Conservation (phyloP, 2,113 vertebrate species). For the Chlamydotis undulata region DNA sequence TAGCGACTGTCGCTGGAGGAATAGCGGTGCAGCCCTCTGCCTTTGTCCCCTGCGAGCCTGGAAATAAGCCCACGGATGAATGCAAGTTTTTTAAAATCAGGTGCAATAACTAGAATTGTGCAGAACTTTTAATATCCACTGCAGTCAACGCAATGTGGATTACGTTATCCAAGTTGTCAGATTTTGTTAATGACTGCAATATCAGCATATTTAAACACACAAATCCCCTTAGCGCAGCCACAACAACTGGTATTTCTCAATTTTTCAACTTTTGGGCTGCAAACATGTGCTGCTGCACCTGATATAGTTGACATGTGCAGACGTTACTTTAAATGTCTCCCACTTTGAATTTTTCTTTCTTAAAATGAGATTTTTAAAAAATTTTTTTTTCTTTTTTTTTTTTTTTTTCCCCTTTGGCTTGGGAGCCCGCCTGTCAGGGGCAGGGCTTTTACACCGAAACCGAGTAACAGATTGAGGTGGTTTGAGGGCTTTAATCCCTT, state of each 20-base stretch:
- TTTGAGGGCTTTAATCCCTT: conserved; percentile 87
- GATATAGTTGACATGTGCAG: not conserved
- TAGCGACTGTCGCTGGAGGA: not conserved
- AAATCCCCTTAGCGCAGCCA: not conserved
- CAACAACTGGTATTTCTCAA: accelerated
- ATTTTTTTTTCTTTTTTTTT: not conserved
- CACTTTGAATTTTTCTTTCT: conserved; percentile 74
- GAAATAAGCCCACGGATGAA: not conserved
- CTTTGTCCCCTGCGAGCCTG: accelerated
- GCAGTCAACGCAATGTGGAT: accelerated
- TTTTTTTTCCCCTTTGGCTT: conserved; percentile 17
- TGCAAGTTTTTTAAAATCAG: too few relatives aligned
- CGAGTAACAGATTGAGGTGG: conserved; percentile 83
- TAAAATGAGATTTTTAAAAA: conserved; percentile 49
- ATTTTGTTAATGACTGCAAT: not conserved
- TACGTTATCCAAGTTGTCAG: not conserved
- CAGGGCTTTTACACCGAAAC: conserved; percentile 71
- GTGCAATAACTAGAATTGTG: not conserved
- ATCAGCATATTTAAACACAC: not conserved
- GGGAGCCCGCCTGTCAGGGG: conserved; percentile 54
- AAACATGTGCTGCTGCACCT: not conserved
- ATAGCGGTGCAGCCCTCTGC: accelerated
- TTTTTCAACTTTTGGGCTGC: not conserved
- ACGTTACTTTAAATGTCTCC: conserved; percentile 53
- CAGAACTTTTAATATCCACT: accelerated